phyloP scores from a whole-genome alignment of 1,140 invertebrate species.

The Cryptotermes secundus region DNA sequence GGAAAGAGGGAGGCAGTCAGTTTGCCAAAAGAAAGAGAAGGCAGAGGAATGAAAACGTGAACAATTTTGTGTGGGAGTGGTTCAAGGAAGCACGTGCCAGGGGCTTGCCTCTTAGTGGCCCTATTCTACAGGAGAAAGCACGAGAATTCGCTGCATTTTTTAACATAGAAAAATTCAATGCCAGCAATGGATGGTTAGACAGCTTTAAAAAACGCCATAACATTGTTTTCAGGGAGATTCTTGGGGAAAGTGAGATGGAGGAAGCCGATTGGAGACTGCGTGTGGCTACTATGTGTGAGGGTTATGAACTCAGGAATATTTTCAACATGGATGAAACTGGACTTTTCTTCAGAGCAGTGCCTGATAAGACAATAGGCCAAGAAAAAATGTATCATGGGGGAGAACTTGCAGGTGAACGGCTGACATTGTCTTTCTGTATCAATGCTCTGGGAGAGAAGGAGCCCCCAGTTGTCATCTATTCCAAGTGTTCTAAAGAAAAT shows the following conservation, averaged over 20 bases:
- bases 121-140: neutral
- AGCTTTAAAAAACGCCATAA: neutral
- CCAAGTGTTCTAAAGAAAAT: neutral
- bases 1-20: neutral
- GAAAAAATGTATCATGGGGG: neutral
- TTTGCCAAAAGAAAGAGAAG: neutral
- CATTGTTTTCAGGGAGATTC: neutral
- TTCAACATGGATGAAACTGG: conserved; percentile 16
- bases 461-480: neutral
- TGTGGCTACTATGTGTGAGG: conserved; percentile 1
- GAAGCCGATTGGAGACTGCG: neutral
- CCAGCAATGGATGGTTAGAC: neutral
- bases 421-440: neutral
- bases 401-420: neutral
- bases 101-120: conserved; percentile 9
- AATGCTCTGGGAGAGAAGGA: conserved; percentile 18
- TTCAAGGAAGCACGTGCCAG: neutral
- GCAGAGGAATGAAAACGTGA: neutral
- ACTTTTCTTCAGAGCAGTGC: conserved; percentile 20
- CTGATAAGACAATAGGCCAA: neutral
- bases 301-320: neutral
- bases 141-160: neutral
- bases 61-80: conserved; percentile 15
- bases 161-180: neutral
- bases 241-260: neutral